Base-by-base conservation (phyloP, 2,797 vertebrate species). In the Leucoraja ocellata region DNA sequence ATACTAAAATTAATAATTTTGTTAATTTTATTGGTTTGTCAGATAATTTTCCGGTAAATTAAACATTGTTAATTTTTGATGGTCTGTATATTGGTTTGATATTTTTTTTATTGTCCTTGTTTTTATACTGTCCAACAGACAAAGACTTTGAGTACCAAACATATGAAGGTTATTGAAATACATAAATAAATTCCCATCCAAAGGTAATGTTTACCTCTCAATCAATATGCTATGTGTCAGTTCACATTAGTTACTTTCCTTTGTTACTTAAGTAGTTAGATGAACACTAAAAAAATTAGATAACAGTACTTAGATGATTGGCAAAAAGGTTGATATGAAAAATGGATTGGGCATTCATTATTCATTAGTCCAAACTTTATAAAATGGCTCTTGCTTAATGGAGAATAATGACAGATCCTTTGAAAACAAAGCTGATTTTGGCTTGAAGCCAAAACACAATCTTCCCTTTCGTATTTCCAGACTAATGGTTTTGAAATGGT, bases 381-480 rank as follows among this genome's bases (percentile, higher is more conserved):
- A 92, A 92, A 54, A 74, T 92, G 71, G 39, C 23, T 74, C 71
- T 73, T 91, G 68, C 68, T 32, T 46, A 76, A 92, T 92, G 90
- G 90, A 58, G 36, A 92, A 74, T 92, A 92, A 71, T 92, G 71
- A 74, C 71, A 92, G 90, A 76, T 92, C 71, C 71, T 54, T 92
- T 92, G 90, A 92, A 92, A 92, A 92, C 71, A 28, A 68, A 92
- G 71, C 90, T 92, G 90, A 54, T 4, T 74, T 92, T 92, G 90
- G 90, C 39, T n/a, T 54, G 36, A 25, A 92, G 90, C 90, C 90
- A 92, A 74, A 74, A 54, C 39, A 92, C 71, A 46, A 71, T 92
- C 54, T 92, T 92, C 23, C 90, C 90, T 76, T 92, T 74, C 25
- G 4, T 54, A 92, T 73, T 92, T 73, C 90, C 46, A 92, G 90